phyloP scores from a whole-genome alignment of 2,113 vertebrate species.

The Eulemur rufifrons region DNA sequence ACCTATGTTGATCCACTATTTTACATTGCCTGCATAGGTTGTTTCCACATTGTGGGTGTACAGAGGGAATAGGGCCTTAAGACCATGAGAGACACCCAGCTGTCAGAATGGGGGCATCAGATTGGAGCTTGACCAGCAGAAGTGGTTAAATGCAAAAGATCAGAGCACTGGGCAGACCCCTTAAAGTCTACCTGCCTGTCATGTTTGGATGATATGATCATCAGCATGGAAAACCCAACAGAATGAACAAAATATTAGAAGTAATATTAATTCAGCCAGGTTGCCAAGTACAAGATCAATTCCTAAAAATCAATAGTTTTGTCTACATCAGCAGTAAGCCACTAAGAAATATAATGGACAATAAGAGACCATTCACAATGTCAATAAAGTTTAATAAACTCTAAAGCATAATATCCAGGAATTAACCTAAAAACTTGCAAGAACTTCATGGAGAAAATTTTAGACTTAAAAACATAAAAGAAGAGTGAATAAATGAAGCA shows the following conservation, averaged over 20 bases:
- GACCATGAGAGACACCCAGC: background rate
- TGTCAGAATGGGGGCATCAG: background rate
- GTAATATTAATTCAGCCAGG: background rate
- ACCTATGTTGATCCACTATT: background rate
- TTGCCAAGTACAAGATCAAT: constrained; percentile 39
- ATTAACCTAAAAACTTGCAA: constrained; percentile 24
- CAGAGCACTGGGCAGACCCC: background rate
- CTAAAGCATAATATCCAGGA: background rate
- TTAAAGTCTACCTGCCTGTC: background rate
- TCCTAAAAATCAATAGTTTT: constrained; percentile 31
- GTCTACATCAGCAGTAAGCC: background rate
- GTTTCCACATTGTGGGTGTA: background rate
- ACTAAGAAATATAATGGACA: background rate
- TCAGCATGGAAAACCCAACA: background rate
- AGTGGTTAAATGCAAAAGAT: background rate
- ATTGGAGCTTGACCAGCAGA: background rate
- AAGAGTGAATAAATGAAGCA: background rate
- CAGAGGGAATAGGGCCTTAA: background rate
- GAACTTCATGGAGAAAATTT: background rate
- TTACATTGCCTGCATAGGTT: background rate
- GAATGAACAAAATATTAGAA: constrained; percentile 24
- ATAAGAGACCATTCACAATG: background rate
- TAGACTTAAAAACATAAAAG: background rate
- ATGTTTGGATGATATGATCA: background rate
- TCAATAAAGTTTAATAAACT: background rate